Base-by-base conservation (phyloP, 2,797 vertebrate genomes). In the Scolopax rusticola region DNA sequence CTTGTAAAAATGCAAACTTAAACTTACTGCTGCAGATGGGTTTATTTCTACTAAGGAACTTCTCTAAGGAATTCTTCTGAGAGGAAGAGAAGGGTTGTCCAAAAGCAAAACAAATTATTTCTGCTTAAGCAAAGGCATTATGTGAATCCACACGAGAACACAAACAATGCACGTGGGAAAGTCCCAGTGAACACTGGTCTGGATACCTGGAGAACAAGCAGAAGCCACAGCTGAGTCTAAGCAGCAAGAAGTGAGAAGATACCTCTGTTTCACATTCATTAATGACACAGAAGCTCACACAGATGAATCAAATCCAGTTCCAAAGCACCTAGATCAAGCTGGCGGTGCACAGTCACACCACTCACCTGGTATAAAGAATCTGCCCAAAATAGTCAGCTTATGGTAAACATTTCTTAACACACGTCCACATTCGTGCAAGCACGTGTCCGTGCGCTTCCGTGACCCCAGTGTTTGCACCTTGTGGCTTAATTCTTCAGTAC, bases 381-480 rank as follows among this genome's bases (percentile, higher is more conserved):
- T 87, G 54, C 54, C 74, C 78, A 21, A 8, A 82, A 56, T 1
- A 50, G 47, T 0, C 33, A 36, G 41, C 28, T 82, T 43, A 30
- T 0, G 3, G 9, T 13, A 19, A 50, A 27, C 1, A 3, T 54
- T 79, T 48, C 47, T 43, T 32, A 53, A 21, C 16, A 36, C 15
- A 19, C 11, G 8, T 4, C 41, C 48, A 15, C 23, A 7, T 13
- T 4, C 30, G 15, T 2, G 13, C 27, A 63, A 41, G 38, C 21
- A 61, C 43, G 40, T 32, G 41, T 18, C 47, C 50, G 4, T 0
- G 0, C 12, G 5, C 33, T 40, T 40, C 0, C 0, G 9, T 43
- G 18, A 67, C 87, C 87, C 47, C 53, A 16, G 27, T 0, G 0
- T 7, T 16, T 25, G 48, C 4, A 4, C 13, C 40, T 81, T 3